A percentile compares a stretch with the other conserved stretches of the same genome.
Evolutionary conservation across 2,113 vertebrate genomes (phyloP).

Genomic region (Tragelaphus strepsiceros): DNA sequence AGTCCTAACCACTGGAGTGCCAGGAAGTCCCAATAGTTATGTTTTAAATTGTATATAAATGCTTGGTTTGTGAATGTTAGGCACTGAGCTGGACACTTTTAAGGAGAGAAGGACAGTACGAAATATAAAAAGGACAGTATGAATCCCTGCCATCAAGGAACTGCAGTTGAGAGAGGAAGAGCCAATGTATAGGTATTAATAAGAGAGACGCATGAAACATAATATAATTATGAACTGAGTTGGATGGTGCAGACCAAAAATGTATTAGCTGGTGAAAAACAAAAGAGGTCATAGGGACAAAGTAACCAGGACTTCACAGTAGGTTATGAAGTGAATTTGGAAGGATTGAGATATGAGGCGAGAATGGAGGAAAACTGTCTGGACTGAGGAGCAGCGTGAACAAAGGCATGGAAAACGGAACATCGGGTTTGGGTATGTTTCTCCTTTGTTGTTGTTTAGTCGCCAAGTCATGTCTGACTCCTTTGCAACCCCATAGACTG

Average conservation of each 20-base stretch:
- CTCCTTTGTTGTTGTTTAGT: background rate
- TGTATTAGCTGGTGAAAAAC: background rate
- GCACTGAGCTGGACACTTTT: background rate
- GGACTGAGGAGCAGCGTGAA: background rate
- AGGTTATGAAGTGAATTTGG: background rate
- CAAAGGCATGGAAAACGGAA: background rate
- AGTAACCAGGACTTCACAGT: background rate
- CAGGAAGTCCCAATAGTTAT: background rate
- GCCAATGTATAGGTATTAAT: background rate
- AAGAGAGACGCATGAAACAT: background rate
- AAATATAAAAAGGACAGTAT: too few species aligned
- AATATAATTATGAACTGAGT: background rate
- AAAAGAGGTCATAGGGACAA: background rate
- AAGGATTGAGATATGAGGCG: background rate
- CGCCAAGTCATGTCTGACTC: background rate
- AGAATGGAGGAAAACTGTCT: background rate
- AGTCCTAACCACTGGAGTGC: background rate
- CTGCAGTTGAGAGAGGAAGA: background rate
- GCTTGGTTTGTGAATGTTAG: background rate
- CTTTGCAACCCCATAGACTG: background rate
- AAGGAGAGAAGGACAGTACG: background rate
- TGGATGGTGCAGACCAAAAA: background rate
- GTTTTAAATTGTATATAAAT: background rate
- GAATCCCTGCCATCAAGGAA: background rate
- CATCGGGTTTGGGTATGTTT: background rate